Conservation (phyloP, 92 coral and sea anemone genomes). For the Paragorgia papillata region DNA sequence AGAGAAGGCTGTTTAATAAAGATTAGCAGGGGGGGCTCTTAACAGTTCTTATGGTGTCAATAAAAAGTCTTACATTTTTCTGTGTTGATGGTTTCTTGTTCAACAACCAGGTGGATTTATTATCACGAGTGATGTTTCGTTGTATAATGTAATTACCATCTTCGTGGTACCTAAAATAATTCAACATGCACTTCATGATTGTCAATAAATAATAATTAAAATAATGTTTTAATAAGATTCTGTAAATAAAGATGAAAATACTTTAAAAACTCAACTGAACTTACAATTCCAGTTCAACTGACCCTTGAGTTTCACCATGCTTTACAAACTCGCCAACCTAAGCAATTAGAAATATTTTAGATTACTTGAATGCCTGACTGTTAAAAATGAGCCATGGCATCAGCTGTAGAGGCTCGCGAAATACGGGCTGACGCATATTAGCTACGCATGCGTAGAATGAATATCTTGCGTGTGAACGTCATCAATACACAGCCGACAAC, state of each 20-base stretch:
- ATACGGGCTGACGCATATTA: too few species aligned
- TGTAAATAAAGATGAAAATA: too few species aligned
- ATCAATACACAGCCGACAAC: too few species aligned
- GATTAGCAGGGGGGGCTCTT: too few species aligned
- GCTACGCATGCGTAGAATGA: too few species aligned
- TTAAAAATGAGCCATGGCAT: too few species aligned
- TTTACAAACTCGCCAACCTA: constrained; percentile 97
- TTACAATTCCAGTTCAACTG: constrained; percentile 90
- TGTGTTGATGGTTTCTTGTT: constrained; percentile 75
- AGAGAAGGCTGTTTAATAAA: too few species aligned
- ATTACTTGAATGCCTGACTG: not conserved
- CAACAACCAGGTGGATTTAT: constrained; percentile 81
- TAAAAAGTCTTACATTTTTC: constrained; percentile 76
- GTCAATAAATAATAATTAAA: not conserved
- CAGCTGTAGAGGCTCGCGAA: too few species aligned
- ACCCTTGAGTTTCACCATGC: constrained; percentile 85
- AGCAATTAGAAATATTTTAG: not conserved
- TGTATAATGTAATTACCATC: constrained; percentile 80
- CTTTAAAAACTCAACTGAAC: too few species aligned
- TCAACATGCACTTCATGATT: not conserved
- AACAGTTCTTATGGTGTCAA: too few species aligned
- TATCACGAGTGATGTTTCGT: constrained; percentile 81
- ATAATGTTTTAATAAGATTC: too few species aligned
- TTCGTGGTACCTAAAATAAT: constrained; percentile 60
- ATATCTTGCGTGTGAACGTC: too few species aligned